These are phyloP conservation scores for Myanophis thanlyinensis DNA, from an alignment of 2,113 vertebrate species.

Conservation along the genomic window DNA sequence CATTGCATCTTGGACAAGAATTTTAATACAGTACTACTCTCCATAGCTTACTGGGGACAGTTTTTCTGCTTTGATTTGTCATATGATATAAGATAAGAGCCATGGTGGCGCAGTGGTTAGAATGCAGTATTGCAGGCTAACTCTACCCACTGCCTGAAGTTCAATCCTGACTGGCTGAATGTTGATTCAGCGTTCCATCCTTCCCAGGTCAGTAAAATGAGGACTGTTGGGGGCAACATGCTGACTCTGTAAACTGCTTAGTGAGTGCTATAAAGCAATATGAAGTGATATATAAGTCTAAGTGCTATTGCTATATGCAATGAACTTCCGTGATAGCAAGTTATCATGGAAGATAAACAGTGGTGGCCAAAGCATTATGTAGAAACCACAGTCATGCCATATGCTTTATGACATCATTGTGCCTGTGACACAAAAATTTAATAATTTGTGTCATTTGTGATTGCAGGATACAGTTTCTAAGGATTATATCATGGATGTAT, in stretches of 20 bases:
- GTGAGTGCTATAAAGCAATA: background rate
- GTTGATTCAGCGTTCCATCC: background rate
- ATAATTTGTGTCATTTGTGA: background rate
- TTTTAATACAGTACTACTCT: background rate
- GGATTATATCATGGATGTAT: background rate
- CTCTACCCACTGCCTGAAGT: background rate
- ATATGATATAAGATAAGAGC: no score
- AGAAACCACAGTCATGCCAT: background rate
- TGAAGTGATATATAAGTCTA: background rate
- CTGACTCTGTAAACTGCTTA: background rate
- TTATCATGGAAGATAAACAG: background rate
- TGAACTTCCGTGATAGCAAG: background rate
- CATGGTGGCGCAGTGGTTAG: no score
- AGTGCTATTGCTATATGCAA: background rate
- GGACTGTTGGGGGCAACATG: background rate
- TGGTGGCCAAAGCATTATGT: background rate
- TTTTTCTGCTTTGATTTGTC: background rate
- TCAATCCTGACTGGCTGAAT: background rate
- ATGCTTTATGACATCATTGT: background rate
- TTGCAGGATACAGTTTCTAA: background rate
- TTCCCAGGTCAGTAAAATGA: background rate
- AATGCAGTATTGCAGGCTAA: background rate
- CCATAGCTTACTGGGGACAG: background rate
- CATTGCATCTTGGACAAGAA: background rate
- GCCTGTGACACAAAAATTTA: background rate